Conservation (phyloP, 2,888 invertebrate genomes). For the Drosophila paracracens region DNA sequence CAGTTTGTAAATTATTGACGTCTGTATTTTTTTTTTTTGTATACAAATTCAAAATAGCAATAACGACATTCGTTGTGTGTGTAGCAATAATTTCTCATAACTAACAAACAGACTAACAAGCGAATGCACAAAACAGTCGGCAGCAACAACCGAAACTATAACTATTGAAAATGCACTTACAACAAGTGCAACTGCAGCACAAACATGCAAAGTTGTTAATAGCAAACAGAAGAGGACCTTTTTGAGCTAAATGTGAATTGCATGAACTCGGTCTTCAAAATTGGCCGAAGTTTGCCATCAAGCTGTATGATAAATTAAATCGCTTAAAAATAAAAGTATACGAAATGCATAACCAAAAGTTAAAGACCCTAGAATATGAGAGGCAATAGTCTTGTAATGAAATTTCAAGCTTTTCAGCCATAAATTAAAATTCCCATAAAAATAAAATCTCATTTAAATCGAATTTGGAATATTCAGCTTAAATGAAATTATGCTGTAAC, state of each 20-base stretch:
- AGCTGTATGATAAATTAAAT: constrained; percentile 5
- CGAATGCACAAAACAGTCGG: not conserved
- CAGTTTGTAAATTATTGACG: not conserved
- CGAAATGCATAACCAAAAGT: not conserved
- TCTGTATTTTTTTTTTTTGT: not conserved
- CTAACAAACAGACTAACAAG: not conserved
- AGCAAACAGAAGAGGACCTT: not conserved
- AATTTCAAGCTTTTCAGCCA: not conserved
- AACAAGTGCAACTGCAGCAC: constrained; percentile 3
- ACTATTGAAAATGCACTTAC: not conserved
- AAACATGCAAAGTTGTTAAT: not conserved
- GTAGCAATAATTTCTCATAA: not conserved
- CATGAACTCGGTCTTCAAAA: constrained; percentile 29
- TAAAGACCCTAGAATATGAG: not conserved
- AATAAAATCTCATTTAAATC: not conserved
- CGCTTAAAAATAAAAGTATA: not conserved
- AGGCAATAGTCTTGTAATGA: not conserved
- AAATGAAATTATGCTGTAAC: not conserved
- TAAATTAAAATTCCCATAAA: not conserved
- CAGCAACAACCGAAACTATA: not conserved
- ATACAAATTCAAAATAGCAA: not conserved
- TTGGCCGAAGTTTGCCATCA: constrained; percentile 21
- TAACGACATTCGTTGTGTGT: not conserved
- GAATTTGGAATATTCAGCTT: not conserved
- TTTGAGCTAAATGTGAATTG: constrained; percentile 41